These are phyloP conservation scores for Masnerella sp. DNA, from an alignment of 2,888 invertebrate species.

Conservation along the genomic window DNA sequence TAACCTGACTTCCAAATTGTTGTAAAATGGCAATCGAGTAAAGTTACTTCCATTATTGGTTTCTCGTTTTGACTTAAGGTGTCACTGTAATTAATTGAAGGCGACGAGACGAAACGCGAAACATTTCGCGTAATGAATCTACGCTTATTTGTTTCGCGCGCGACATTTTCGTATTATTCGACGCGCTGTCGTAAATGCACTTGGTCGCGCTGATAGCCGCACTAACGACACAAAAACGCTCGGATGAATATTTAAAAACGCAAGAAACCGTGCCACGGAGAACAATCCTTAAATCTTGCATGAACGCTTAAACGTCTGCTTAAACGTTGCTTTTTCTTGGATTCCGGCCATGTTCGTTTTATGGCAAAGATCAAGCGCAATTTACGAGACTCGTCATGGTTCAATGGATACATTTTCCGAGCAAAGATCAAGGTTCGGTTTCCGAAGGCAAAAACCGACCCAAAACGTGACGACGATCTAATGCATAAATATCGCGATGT, in stretches of 20 bases:
- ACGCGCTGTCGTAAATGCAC: no score
- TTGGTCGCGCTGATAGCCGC: no score
- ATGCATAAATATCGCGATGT: constrained; percentile 21
- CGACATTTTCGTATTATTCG: no score
- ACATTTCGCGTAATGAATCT: no score
- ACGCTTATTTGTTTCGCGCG: no score
- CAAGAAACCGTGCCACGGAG: constrained; percentile 11
- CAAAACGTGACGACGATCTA: constrained; percentile 29
- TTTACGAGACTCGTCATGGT: constrained; percentile 37
- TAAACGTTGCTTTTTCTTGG: constrained; percentile 35
- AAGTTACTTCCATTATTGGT: no score
- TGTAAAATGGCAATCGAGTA: no score
- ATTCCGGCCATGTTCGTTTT: constrained; percentile 27
- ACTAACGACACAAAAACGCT: constrained; percentile 42
- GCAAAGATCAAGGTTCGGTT: constrained; percentile 36
- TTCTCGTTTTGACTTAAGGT: no score
- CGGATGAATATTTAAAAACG: constrained; percentile 46
- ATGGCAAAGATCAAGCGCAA: constrained; percentile 40
- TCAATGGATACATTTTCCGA: constrained; percentile 37
- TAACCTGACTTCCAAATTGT: no score
- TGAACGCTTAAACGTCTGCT: constrained; percentile 34
- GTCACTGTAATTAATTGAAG: no score
- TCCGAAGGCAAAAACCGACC: constrained; percentile 3
- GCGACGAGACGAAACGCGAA: no score
- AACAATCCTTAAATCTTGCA: constrained; percentile 27